A percentile compares a stretch with the other conserved stretches of the same genome.
Evolutionary conservation across 2,888 invertebrate genomes (phyloP).

Genomic region (Blastobasis lacticolella): DNA sequence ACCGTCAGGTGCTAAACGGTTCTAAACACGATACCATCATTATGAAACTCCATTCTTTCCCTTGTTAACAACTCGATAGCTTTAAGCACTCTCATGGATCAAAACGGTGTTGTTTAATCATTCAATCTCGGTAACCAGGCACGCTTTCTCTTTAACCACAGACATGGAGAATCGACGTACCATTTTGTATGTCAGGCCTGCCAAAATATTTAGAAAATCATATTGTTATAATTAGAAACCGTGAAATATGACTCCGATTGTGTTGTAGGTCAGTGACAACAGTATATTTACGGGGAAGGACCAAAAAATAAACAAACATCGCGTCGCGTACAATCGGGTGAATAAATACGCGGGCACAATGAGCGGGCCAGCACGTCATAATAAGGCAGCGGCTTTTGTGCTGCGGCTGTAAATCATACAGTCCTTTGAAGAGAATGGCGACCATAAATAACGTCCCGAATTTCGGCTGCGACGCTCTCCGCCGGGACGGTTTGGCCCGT

Average conservation of each 20-base stretch:
- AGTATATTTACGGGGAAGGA: conserved; percentile 64
- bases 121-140: conserved; percentile 18
- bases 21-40: conserved; percentile 58
- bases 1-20: conserved; percentile 48
- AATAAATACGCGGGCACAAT: conserved; percentile 68
- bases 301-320: conserved; percentile 69
- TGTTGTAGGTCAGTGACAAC: conserved; percentile 56
- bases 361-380: conserved; percentile 67
- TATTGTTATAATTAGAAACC: conserved; percentile 50
- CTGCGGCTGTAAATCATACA: conserved; percentile 66
- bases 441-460: conserved; percentile 66
- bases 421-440: conserved; percentile 68
- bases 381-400: conserved; percentile 69
- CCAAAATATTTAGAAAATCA: conserved; percentile 37
- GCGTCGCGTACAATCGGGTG: conserved; percentile 52
- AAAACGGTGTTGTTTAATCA: conserved; percentile 27
- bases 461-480: conserved; percentile 52
- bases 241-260: conserved; percentile 63
- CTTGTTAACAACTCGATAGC: conserved; percentile 56
- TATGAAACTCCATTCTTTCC: conserved; percentile 58
- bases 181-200: conserved; percentile 25
- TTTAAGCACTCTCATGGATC: conserved; percentile 43
- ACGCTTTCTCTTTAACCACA: conserved; percentile 11
- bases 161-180: too few relatives aligned
- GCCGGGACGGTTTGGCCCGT: conserved; percentile 48